These are phyloP conservation scores for Ispidina lecontei DNA, from an alignment of 2,797 vertebrate genomes.

Conservation along the genomic window DNA sequence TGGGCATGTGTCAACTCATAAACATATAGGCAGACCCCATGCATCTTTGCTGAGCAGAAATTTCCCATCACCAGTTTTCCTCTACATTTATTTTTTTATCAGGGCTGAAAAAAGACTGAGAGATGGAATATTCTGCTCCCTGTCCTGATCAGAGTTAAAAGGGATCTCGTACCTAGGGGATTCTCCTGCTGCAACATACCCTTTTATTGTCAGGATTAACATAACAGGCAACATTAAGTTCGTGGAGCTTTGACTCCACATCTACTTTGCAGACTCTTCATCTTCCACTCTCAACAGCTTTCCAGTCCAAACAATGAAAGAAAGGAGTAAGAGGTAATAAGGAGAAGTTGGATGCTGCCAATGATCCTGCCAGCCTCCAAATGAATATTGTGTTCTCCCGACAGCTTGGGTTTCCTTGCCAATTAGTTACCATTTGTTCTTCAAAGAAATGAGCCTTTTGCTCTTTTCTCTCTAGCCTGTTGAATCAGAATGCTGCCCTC, in stretches of 20 bases:
- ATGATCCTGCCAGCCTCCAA: accelerated
- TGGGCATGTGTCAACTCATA: not conserved
- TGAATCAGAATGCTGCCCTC: not conserved
- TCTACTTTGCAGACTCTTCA: not conserved
- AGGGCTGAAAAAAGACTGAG: not conserved
- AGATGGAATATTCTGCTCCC: not conserved
- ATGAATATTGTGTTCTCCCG: not conserved
- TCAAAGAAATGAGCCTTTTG: not conserved
- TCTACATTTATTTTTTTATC: not conserved
- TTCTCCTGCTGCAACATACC: not conserved
- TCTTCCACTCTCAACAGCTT: not conserved
- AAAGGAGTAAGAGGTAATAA: not conserved
- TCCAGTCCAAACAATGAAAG: not conserved
- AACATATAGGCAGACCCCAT: not conserved
- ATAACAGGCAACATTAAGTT: not conserved
- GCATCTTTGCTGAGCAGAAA: not conserved
- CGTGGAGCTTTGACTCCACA: not conserved
- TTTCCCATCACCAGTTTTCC: not conserved
- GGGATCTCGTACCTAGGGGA: not conserved
- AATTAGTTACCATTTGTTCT: not conserved
- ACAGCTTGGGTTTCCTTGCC: not conserved
- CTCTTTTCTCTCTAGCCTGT: not conserved
- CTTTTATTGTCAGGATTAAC: not conserved
- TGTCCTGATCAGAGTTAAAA: not conserved
- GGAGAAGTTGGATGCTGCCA: not conserved